phyloP scores from a whole-genome alignment of 2,888 invertebrate species.

The Ectobius pallidus region DNA sequence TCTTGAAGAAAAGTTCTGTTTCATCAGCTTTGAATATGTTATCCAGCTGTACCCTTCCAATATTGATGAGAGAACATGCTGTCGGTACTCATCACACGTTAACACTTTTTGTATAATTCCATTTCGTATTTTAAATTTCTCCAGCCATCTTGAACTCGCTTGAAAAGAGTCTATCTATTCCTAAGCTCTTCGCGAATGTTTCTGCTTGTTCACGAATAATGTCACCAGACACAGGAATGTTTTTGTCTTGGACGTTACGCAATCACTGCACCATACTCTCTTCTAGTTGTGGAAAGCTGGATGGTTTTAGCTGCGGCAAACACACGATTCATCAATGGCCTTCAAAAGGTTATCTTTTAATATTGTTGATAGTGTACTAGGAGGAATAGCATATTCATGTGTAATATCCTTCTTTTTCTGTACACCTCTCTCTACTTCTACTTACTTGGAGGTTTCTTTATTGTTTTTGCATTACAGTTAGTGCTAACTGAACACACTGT shows the following conservation, averaged over 20 bases:
- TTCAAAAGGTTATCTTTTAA: neutral
- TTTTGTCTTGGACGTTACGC: neutral
- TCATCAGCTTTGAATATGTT: conserved; percentile 3
- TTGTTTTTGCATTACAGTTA: no score
- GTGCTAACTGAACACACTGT: no score
- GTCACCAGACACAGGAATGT: conserved; percentile 10
- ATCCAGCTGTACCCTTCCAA: conserved; percentile 10
- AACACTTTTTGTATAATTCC: neutral
- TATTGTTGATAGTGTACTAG: neutral
- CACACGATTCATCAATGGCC: neutral
- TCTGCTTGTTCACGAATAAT: conserved; percentile 4
- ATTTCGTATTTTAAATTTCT: neutral
- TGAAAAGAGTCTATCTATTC: neutral
- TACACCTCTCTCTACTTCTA: neutral
- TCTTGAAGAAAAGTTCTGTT: neutral
- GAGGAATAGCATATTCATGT: neutral
- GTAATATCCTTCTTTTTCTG: conserved; percentile 9
- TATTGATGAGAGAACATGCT: neutral
- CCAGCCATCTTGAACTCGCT: conserved; percentile 1
- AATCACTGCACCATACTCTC: conserved; percentile 3
- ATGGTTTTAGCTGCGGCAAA: neutral
- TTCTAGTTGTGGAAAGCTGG: conserved; percentile 3
- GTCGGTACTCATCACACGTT: neutral
- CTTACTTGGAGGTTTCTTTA: no score
- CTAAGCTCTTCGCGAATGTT: neutral